These are phyloP conservation scores for Premnoplex brunnescens DNA, from an alignment of 2,797 vertebrate genomes.

Conservation along the genomic window DNA sequence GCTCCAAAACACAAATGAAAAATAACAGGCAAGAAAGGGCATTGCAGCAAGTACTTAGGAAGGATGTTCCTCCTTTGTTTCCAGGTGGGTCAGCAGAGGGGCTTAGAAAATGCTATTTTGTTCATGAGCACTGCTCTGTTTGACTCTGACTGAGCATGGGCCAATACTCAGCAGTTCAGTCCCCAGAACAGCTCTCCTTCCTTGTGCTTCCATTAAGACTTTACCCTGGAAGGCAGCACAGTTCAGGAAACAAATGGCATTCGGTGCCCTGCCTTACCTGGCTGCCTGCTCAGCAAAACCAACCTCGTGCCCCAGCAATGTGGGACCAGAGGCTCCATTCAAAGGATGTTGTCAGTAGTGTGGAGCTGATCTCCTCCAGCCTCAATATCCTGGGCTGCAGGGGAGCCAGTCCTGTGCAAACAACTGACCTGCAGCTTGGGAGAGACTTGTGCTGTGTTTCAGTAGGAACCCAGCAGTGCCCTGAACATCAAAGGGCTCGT, in stretches of 20 bases:
- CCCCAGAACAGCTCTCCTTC: background rate
- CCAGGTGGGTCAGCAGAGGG: background rate
- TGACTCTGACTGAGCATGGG: background rate
- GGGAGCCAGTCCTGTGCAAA: background rate
- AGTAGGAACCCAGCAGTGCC: background rate
- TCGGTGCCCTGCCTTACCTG: background rate
- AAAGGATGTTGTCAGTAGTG: accelerated
- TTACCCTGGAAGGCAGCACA: background rate
- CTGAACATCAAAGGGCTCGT: background rate
- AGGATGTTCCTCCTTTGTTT: background rate
- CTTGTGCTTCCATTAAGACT: background rate
- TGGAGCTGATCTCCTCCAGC: background rate
- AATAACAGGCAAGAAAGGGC: constrained; percentile 1
- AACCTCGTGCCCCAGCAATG: accelerated
- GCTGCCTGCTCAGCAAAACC: background rate
- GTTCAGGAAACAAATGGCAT: background rate
- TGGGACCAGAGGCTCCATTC: background rate
- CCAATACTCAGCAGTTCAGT: background rate
- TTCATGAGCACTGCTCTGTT: background rate
- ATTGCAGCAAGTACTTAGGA: background rate
- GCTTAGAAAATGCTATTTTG: background rate
- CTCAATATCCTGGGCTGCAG: background rate
- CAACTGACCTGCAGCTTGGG: background rate
- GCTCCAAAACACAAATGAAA: background rate
- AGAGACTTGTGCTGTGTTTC: background rate